Evolutionary conservation across 2,113 vertebrate species (phyloP).

Genomic region (Corydoras sp.): DNA sequence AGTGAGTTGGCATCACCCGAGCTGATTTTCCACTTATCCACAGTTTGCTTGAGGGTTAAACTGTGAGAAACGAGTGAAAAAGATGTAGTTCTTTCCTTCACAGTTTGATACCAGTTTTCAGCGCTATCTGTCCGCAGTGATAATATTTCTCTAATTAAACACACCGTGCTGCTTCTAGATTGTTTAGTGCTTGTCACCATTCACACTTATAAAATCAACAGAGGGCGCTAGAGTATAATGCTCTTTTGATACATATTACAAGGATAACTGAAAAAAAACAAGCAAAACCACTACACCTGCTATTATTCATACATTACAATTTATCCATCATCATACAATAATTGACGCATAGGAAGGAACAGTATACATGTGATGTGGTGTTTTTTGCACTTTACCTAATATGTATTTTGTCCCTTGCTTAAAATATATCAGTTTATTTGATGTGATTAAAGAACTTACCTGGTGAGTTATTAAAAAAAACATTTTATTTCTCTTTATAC

Average conservation of each 20-base stretch:
- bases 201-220: constrained; percentile 50
- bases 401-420: no score
- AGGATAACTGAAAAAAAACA: no score
- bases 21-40: constrained; percentile 35
- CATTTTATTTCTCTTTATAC: no score
- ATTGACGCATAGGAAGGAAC: no score
- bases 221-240: constrained; percentile 70
- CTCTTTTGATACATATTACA: not conserved
- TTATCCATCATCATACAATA: no score
- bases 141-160: constrained; percentile 43
- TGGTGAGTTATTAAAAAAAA: not conserved
- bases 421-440: no score
- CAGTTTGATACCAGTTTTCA: constrained; percentile 44
- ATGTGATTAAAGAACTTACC: no score
- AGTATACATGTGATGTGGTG: no score
- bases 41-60: constrained; percentile 43
- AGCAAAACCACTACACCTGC: no score
- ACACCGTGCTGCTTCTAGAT: constrained; percentile 38
- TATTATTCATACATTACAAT: no score
- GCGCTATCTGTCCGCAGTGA: constrained; percentile 44
- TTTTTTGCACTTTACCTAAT: no score
- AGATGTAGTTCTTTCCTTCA: constrained; percentile 40
- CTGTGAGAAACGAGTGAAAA: constrained; percentile 41
- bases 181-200: constrained; percentile 7
- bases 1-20: constrained; percentile 24